These are phyloP conservation scores for Pholis gunnellus DNA, from an alignment of 2,113 vertebrate genomes.

Conservation along the genomic window DNA sequence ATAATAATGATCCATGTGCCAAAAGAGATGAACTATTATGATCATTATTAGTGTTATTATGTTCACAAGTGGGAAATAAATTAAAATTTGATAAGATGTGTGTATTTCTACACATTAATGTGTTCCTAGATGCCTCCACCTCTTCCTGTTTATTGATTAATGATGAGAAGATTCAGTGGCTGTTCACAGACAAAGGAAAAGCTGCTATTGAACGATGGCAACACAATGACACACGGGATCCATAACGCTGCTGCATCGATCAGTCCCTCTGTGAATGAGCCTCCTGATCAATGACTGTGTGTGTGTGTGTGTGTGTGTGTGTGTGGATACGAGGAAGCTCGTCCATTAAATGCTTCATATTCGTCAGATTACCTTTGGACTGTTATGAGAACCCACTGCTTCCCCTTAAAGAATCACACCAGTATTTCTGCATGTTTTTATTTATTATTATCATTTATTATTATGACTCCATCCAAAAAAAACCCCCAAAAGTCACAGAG, in stretches of 20 bases:
- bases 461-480: neutral
- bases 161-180: neutral
- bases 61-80: too few relatives aligned
- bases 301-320: too few relatives aligned
- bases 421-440: too few relatives aligned
- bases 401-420: too few relatives aligned
- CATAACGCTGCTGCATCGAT: conserved; percentile 8
- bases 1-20: too few relatives aligned
- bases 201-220: neutral
- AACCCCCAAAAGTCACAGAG: neutral
- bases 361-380: too few relatives aligned
- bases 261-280: neutral
- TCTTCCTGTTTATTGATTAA: neutral
- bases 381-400: too few relatives aligned
- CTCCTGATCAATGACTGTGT: too few relatives aligned
- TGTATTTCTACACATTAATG: neutral
- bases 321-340: too few relatives aligned
- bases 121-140: neutral
- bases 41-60: too few relatives aligned
- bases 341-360: neutral
- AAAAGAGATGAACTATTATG: too few relatives aligned
- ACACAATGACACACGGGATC: neutral
- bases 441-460: neutral
- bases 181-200: conserved; percentile 2
- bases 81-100: too few relatives aligned